Conservation (phyloP, 2,113 vertebrate genomes). For the Apistogramma diplotaenia region DNA sequence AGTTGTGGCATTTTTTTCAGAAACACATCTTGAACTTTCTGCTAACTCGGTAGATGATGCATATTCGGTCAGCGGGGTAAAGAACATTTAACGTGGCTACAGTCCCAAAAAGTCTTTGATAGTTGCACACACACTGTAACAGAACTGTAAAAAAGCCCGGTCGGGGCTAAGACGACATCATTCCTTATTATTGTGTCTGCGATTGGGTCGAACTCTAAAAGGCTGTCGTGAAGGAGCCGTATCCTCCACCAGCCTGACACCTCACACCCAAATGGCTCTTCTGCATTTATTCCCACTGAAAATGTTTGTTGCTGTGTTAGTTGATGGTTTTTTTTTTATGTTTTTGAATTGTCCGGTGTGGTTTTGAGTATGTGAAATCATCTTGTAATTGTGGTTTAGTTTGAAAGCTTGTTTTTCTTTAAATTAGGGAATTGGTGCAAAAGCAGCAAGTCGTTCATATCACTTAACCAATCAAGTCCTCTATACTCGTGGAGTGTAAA, state of each 20-base stretch:
- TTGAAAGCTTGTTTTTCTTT: background rate
- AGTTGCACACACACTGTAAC: background rate
- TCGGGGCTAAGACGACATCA: background rate
- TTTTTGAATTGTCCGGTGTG: slow-evolving; percentile 7
- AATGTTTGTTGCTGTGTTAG: slow-evolving; percentile 34
- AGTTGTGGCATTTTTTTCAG: background rate
- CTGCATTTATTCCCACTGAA: background rate
- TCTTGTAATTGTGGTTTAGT: slow-evolving; percentile 5
- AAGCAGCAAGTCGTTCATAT: background rate
- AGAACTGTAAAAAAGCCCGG: background rate
- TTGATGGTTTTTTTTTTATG: background rate
- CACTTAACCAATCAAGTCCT: background rate
- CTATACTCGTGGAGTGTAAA: background rate
- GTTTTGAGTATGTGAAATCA: slow-evolving; percentile 34
- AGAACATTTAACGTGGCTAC: slow-evolving; percentile 1
- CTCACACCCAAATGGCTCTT: slow-evolving; percentile 12
- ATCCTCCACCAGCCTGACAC: background rate
- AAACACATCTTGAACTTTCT: background rate
- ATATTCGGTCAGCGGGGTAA: slow-evolving; percentile 10
- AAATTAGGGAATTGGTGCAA: background rate
- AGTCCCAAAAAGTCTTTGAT: background rate
- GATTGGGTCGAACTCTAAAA: background rate
- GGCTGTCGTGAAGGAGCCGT: background rate
- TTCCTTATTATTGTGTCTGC: background rate
- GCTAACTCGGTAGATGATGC: background rate